Conservation (phyloP, 2,888 invertebrate species). For the Epiblema foenella region DNA sequence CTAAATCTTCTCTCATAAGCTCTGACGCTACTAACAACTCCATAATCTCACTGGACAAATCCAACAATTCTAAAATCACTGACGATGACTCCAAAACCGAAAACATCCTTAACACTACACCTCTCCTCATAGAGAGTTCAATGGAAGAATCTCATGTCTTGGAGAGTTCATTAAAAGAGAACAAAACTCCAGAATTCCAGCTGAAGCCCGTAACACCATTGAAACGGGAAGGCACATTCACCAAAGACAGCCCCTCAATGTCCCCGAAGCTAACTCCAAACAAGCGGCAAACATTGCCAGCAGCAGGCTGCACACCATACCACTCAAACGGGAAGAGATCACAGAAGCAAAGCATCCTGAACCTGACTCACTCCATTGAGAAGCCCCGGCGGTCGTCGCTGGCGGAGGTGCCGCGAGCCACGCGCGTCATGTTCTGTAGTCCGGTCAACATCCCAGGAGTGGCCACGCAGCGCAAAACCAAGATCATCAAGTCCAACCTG, state of each 20-base stretch:
- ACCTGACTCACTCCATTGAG: slow-evolving; percentile 74
- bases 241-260: slow-evolving; percentile 62
- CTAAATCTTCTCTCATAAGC: slow-evolving; percentile 65
- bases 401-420: slow-evolving; percentile 55
- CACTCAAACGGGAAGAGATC: slow-evolving; percentile 55
- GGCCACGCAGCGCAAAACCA: slow-evolving; percentile 62
- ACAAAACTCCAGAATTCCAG: slow-evolving; percentile 30
- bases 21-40: slow-evolving; percentile 55
- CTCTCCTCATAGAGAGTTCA: slow-evolving; percentile 73
- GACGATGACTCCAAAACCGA: slow-evolving; percentile 70
- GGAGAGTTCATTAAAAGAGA: slow-evolving; percentile 28
- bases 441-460: slow-evolving; percentile 64
- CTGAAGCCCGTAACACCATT: slow-evolving; percentile 54
- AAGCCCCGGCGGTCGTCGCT: slow-evolving; percentile 58
- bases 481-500: slow-evolving; percentile 77
- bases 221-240: slow-evolving; percentile 76
- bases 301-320: slow-evolving; percentile 75
- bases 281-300: slow-evolving; percentile 60
- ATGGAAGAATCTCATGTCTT: slow-evolving; percentile 60
- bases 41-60: slow-evolving; percentile 59
- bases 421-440: slow-evolving; percentile 79
- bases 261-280: slow-evolving; percentile 56
- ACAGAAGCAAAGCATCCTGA: slow-evolving; percentile 59
- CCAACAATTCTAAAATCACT: slow-evolving; percentile 62
- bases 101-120: slow-evolving; percentile 68